phyloP scores from a whole-genome alignment of 2,797 vertebrate species.

The Lepilemur ruficaudatus region DNA sequence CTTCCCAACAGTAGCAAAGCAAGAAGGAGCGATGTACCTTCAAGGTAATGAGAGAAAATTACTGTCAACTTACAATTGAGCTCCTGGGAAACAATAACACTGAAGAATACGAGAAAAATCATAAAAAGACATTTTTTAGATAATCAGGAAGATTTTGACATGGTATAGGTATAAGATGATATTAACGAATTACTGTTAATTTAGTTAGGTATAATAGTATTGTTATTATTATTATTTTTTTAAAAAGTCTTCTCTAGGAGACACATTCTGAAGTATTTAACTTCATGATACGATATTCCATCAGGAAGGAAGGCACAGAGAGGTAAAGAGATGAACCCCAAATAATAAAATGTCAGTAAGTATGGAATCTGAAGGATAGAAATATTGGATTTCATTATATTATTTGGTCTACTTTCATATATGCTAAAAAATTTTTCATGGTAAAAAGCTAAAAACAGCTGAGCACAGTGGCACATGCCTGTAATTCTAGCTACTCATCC shows the following conservation, averaged over 20 bases:
- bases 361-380: neutral
- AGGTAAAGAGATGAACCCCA: neutral
- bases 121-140: neutral
- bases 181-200: conserved; percentile 6
- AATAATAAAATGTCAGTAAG: neutral
- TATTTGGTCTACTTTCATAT: neutral
- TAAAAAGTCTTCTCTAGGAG: neutral
- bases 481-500: neutral
- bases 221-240: neutral
- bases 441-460: neutral
- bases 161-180: neutral
- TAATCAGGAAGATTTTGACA: neutral
- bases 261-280: neutral
- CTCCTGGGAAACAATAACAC: neutral
- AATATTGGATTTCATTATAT: neutral
- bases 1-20: neutral
- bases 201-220: neutral
- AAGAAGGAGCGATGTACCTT: neutral
- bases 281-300: neutral
- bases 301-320: neutral
- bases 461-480: neutral
- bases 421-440: neutral
- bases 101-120: neutral
- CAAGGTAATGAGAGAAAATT: neutral
- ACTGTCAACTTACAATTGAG: neutral